Evolutionary conservation across 2,888 invertebrate genomes (phyloP).

Genomic region (Drosophila lutescens): DNA sequence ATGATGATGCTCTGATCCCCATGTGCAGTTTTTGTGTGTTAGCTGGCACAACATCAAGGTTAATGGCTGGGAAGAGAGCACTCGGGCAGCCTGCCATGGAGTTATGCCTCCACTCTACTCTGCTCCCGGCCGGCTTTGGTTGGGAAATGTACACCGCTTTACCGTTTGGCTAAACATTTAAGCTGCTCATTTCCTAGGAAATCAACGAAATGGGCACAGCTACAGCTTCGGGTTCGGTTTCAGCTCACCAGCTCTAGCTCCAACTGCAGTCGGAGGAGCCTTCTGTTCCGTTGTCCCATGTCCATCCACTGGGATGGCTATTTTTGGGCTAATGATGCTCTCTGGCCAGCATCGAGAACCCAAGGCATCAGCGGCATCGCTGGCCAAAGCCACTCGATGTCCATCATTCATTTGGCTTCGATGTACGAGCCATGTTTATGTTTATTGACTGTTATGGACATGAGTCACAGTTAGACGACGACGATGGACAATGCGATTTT

Average conservation of each 20-base stretch:
- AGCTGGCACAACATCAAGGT: slow-evolving; percentile 65
- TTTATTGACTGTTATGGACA: slow-evolving; percentile 81
- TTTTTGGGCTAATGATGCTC: slow-evolving; percentile 81
- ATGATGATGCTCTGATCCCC: slow-evolving; percentile 52
- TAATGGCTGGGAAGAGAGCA: slow-evolving; percentile 68
- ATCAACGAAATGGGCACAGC: slow-evolving; percentile 68
- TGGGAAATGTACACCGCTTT: slow-evolving; percentile 71
- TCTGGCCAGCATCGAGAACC: slow-evolving; percentile 38
- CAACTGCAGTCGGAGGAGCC: slow-evolving; percentile 17
- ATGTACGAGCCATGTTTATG: slow-evolving; percentile 76
- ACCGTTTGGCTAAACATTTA: slow-evolving; percentile 75
- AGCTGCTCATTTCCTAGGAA: slow-evolving; percentile 79
- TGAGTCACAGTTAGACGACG: slow-evolving; percentile 75
- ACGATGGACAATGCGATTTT: slow-evolving; percentile 61
- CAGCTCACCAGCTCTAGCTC: slow-evolving; percentile 4
- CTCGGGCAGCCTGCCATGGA: slow-evolving; percentile 22
- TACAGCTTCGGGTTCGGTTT: slow-evolving; percentile 19
- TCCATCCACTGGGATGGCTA: slow-evolving; percentile 60
- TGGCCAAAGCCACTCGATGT: slow-evolving; percentile 68
- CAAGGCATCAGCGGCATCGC: slow-evolving; percentile 27
- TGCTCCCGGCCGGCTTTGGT: slow-evolving; percentile 26
- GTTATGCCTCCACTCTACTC: slow-evolving; percentile 17
- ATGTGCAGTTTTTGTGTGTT: slow-evolving; percentile 50
- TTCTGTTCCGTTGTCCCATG: slow-evolving; percentile 18
- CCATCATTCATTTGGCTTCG: slow-evolving; percentile 74